Evolutionary conservation across 2,113 vertebrate genomes (phyloP).

Genomic region (western clawed frog (Xenopus tropicalis)): DNA sequence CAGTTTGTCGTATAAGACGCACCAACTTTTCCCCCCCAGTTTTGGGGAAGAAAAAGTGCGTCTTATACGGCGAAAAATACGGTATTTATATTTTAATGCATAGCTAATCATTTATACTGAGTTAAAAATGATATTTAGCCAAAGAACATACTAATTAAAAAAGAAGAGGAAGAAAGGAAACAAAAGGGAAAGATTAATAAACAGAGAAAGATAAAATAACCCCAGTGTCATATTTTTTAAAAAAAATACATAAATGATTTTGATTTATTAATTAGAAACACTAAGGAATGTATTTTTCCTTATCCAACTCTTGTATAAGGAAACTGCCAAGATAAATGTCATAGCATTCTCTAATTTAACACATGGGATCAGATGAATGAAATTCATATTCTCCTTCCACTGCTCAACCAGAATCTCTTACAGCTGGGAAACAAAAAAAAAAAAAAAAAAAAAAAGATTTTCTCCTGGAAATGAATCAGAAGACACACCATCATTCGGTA

Average conservation of each 20-base stretch:
- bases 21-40: too few species aligned
- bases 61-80: too few species aligned
- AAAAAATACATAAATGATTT: constrained; percentile 25
- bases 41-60: too few species aligned
- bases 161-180: constrained; percentile 14
- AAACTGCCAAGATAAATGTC: constrained; percentile 50
- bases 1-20: too few species aligned
- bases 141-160: constrained; percentile 10
- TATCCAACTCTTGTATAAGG: constrained; percentile 26
- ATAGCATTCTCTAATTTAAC: constrained; percentile 49
- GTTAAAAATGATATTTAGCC: not conserved
- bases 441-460: constrained; percentile 49
- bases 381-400: constrained; percentile 54
- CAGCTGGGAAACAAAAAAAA: constrained; percentile 63
- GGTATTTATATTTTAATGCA: too few species aligned
- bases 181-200: constrained; percentile 29
- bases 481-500: constrained; percentile 60
- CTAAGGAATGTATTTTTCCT: constrained; percentile 45
- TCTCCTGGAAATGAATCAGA: constrained; percentile 64
- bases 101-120: not conserved
- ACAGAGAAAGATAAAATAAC: constrained; percentile 22
- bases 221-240: constrained; percentile 15
- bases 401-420: constrained; percentile 53
- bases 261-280: constrained; percentile 53
- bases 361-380: constrained; percentile 54